These are phyloP conservation scores for Neotoma lepida DNA, from an alignment of 2,113 vertebrate species.

Conservation along the genomic window DNA sequence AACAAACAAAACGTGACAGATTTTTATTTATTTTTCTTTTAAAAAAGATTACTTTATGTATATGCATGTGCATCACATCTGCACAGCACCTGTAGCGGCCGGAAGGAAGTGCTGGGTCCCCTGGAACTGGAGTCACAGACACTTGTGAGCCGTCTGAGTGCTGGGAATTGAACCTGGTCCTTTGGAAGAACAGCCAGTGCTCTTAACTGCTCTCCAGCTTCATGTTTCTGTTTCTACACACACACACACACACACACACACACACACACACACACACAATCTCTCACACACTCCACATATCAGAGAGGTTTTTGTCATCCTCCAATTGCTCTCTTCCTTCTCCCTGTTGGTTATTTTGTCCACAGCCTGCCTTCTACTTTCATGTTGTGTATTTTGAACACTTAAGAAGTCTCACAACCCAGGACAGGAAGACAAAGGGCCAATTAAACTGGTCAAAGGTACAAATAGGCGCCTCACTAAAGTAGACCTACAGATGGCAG, in stretches of 20 bases:
- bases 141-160: background rate
- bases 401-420: background rate
- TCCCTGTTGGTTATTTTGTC: background rate
- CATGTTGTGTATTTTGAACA: background rate
- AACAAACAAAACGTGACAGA: background rate
- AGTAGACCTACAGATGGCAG: background rate
- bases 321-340: background rate
- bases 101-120: background rate
- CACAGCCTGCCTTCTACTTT: background rate
- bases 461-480: background rate
- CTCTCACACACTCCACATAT: no score
- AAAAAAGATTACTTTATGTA: background rate
- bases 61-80: background rate
- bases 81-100: background rate
- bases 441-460: background rate
- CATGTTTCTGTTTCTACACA: background rate
- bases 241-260: background rate
- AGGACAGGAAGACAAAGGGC: slow-evolving; percentile 5
- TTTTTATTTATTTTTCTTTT: background rate
- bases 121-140: background rate
- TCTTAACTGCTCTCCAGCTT: background rate
- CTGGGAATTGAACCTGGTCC: background rate
- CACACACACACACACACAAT: background rate
- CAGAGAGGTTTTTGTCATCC: background rate
- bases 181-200: background rate